phyloP scores from a whole-genome alignment of 2,113 vertebrate species.

The Pungitius pungitius region DNA sequence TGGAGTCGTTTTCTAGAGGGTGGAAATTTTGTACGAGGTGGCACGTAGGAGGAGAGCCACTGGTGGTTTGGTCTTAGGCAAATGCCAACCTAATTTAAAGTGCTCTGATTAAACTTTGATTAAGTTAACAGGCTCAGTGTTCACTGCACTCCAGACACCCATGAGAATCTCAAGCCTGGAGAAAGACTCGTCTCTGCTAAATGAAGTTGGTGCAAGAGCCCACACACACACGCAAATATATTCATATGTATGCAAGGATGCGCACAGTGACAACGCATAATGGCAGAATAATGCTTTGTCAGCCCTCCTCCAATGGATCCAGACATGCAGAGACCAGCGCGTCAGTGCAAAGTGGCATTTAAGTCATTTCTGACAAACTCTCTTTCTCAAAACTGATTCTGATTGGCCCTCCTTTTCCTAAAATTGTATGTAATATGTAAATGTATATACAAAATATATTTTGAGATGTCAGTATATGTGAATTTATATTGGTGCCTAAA shows the following conservation, averaged over 20 bases:
- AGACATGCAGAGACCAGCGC: too few relatives aligned
- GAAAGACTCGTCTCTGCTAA: conserved; percentile 43
- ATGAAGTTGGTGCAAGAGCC: conserved; percentile 14
- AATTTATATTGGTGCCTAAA: background rate
- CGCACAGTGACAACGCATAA: conserved; percentile 37
- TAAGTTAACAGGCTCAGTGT: conserved; percentile 28
- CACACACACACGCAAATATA: conserved; percentile 11
- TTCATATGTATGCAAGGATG: background rate
- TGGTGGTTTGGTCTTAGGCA: conserved; percentile 17
- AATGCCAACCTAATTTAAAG: conserved; percentile 10
- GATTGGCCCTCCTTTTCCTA: background rate
- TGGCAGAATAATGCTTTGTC: conserved; percentile 55
- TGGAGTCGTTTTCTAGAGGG: background rate
- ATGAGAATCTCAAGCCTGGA: conserved; percentile 34
- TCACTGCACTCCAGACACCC: conserved; percentile 35
- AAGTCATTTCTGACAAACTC: background rate
- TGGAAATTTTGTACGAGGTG: background rate
- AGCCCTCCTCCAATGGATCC: conserved; percentile 34
- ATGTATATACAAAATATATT: background rate
- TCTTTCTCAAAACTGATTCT: background rate
- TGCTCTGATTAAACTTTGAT: conserved; percentile 55
- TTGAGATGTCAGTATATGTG: background rate
- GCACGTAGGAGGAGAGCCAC: background rate
- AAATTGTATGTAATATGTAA: background rate
- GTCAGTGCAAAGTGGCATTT: background rate